phyloP scores from a whole-genome alignment of 1,140 invertebrate species.

The Ips nitidus region DNA sequence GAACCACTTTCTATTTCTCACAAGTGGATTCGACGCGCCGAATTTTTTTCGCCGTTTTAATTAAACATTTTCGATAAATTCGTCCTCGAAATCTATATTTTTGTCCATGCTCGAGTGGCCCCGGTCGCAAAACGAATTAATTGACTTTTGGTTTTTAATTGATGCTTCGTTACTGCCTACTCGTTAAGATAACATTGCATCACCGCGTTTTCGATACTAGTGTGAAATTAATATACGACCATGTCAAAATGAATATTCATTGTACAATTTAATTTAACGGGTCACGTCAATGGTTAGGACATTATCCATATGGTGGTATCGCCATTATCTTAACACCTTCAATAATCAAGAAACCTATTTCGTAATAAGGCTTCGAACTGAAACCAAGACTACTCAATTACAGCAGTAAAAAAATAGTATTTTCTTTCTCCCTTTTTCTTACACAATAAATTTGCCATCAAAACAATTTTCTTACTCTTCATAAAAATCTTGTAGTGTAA shows the following conservation, averaged over 20 bases:
- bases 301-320: too few species aligned
- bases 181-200: background rate
- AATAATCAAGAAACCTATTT: too few species aligned
- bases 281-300: background rate
- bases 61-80: constrained; percentile 16
- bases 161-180: constrained; percentile 1
- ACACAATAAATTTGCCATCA: too few species aligned
- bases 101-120: background rate
- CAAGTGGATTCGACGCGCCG: constrained; percentile 15
- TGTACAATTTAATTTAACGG: background rate
- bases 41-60: constrained; percentile 12
- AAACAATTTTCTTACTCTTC: too few species aligned
- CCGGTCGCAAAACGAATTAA: constrained; percentile 1
- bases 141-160: constrained; percentile 3
- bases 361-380: too few species aligned
- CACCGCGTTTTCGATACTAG: background rate
- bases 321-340: too few species aligned
- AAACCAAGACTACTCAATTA: too few species aligned
- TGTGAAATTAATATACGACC: background rate
- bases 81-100: constrained; percentile 6
- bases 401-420: too few species aligned
- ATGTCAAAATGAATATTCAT: background rate
- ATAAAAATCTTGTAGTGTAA: too few species aligned
- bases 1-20: constrained; percentile 27
- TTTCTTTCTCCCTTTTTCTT: too few species aligned